phyloP scores from a whole-genome alignment of 2,888 invertebrate genomes.

The Chaetoderma sp. region DNA sequence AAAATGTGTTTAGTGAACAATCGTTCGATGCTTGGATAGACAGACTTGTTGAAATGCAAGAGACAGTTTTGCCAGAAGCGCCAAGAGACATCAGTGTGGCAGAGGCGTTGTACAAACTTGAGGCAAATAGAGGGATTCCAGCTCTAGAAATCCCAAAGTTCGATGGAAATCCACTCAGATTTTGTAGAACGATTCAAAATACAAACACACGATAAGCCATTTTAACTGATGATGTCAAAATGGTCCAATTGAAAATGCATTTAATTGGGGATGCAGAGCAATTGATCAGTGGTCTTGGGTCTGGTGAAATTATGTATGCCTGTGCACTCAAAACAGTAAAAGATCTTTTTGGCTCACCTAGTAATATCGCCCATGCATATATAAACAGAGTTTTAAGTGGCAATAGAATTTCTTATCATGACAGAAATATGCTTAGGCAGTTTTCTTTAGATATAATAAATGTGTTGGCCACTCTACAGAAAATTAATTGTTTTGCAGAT shows the following conservation, averaged over 20 bases:
- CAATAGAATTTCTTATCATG: not conserved
- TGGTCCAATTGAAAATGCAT: slow-evolving; percentile 12
- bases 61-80: not conserved
- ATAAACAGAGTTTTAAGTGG: slow-evolving; percentile 11
- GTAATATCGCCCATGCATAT: slow-evolving; percentile 11
- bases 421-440: slow-evolving; percentile 2
- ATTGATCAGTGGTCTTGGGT: slow-evolving; percentile 12
- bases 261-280: slow-evolving; percentile 12
- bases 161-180: slow-evolving; percentile 7
- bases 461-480: slow-evolving; percentile 4
- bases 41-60: not conserved
- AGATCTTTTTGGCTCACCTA: slow-evolving; percentile 15
- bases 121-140: slow-evolving; percentile 7
- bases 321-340: slow-evolving; percentile 15
- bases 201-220: slow-evolving; percentile 18
- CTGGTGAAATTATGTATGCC: slow-evolving; percentile 6
- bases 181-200: slow-evolving; percentile 21
- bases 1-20: no score
- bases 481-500: not conserved
- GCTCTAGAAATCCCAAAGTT: not conserved
- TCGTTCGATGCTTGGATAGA: not conserved
- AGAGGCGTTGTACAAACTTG: slow-evolving; percentile 8
- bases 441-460: slow-evolving; percentile 14
- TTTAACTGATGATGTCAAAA: slow-evolving; percentile 14
- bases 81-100: not conserved